Conservation (phyloP, 2,113 vertebrate genomes). For the Myiozetetes cayanensis region DNA sequence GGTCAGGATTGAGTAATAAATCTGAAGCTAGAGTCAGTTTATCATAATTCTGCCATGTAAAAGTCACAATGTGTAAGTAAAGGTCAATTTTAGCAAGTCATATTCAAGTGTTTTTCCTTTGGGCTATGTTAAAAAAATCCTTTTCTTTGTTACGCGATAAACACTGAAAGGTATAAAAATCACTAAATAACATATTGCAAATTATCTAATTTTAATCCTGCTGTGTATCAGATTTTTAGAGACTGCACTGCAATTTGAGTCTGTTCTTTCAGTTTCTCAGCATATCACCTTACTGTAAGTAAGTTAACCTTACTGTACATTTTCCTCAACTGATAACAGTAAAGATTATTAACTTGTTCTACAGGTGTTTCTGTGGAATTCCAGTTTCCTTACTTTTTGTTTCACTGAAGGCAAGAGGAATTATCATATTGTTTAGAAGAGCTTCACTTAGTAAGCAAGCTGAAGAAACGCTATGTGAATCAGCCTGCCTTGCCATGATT, state of each 20-base stretch:
- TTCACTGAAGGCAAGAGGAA: background rate
- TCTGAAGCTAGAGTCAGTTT: conserved; percentile 65
- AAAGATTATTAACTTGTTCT: background rate
- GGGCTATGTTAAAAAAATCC: background rate
- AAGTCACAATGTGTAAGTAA: conserved; percentile 65
- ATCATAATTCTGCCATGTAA: conserved; percentile 73
- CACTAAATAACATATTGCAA: background rate
- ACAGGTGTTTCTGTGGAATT: background rate
- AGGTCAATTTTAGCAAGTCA: conserved; percentile 72
- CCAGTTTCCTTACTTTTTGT: background rate
- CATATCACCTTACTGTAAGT: background rate
- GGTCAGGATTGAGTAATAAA: conserved; percentile 68
- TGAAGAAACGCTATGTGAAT: background rate
- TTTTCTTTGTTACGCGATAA: background rate
- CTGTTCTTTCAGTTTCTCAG: background rate
- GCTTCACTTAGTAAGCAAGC: background rate
- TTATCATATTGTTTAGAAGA: background rate
- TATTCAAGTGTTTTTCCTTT: conserved; percentile 45
- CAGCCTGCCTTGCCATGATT: background rate
- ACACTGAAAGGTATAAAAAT: background rate
- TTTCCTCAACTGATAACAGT: background rate
- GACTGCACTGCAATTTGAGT: background rate
- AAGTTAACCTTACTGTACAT: background rate
- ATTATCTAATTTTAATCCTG: background rate
- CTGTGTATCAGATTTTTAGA: background rate